A percentile compares a stretch with the other conserved stretches of the same genome.
phyloP scores from a whole-genome alignment of 2,888 invertebrate species.

The Caenorhabditis sp. region DNA sequence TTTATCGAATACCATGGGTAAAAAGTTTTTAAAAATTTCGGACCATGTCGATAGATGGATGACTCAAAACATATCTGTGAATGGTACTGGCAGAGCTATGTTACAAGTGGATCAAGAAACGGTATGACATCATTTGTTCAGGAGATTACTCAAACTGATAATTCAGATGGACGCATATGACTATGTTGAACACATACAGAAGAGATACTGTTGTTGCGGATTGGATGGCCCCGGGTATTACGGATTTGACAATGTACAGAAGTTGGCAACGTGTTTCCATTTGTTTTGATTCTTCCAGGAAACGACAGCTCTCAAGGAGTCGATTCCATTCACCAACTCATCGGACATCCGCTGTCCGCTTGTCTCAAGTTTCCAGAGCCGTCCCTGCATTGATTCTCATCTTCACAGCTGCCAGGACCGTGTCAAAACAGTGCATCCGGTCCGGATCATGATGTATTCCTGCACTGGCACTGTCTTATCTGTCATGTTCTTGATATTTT shows the following conservation, averaged over 20 bases:
- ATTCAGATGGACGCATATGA: slow-evolving; percentile 16
- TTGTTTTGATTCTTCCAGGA: neutral
- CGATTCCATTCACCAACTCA: slow-evolving; percentile 14
- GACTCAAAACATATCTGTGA: neutral
- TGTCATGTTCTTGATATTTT: slow-evolving; percentile 10
- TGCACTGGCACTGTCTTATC: slow-evolving; percentile 27
- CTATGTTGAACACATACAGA: slow-evolving; percentile 26
- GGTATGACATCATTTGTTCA: too few species aligned
- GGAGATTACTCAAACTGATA: too few species aligned
- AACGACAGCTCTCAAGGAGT: slow-evolving; percentile 12
- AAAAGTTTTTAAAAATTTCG: slow-evolving; percentile 13
- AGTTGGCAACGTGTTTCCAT: neutral
- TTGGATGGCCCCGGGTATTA: slow-evolving; percentile 26
- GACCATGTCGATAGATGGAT: slow-evolving; percentile 9
- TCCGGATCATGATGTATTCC: slow-evolving; percentile 36
- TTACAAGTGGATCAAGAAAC: too few species aligned
- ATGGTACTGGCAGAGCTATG: neutral
- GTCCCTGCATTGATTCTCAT: slow-evolving; percentile 30
- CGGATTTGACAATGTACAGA: slow-evolving; percentile 35
- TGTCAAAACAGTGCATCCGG: slow-evolving; percentile 22
- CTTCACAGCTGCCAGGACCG: slow-evolving; percentile 25
- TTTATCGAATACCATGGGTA: slow-evolving; percentile 2
- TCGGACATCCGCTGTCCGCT: slow-evolving; percentile 36
- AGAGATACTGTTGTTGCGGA: slow-evolving; percentile 54
- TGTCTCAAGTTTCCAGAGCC: slow-evolving; percentile 35